Evolutionary conservation across 2,797 vertebrate genomes (phyloP).

Genomic region (Dendrocincla tyrannina): DNA sequence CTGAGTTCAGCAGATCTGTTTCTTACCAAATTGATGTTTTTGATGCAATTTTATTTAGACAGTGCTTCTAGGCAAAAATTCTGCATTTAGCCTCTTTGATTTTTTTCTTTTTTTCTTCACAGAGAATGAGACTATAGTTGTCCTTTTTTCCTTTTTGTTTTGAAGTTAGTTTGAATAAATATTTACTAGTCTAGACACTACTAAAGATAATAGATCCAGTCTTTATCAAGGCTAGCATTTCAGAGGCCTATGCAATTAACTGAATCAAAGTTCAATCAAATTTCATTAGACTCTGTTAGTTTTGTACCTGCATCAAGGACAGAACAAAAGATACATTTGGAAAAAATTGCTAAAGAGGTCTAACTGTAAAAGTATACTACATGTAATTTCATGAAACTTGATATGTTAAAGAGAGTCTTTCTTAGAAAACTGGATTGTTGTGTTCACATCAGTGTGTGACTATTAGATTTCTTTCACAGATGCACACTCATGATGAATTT

Average conservation of each 20-base stretch:
- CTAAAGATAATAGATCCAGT: background rate
- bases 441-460: background rate
- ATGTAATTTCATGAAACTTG: background rate
- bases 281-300: background rate
- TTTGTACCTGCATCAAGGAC: background rate
- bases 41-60: background rate
- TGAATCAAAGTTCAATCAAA: conserved; percentile 30
- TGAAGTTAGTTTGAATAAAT: background rate
- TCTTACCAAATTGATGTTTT: background rate
- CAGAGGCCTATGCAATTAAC: conserved; percentile 5
- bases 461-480: background rate
- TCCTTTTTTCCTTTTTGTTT: background rate
- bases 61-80: background rate
- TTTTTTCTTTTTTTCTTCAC: background rate
- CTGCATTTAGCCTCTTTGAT: background rate
- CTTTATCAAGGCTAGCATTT: background rate
- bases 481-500: background rate
- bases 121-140: background rate
- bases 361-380: background rate
- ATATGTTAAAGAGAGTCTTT: background rate
- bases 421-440: background rate
- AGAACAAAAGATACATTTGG: background rate
- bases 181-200: background rate
- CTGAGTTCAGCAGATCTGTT: background rate
- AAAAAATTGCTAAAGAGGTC: background rate